phyloP scores from a whole-genome alignment of 2,113 vertebrate species.

The Solea solea region DNA sequence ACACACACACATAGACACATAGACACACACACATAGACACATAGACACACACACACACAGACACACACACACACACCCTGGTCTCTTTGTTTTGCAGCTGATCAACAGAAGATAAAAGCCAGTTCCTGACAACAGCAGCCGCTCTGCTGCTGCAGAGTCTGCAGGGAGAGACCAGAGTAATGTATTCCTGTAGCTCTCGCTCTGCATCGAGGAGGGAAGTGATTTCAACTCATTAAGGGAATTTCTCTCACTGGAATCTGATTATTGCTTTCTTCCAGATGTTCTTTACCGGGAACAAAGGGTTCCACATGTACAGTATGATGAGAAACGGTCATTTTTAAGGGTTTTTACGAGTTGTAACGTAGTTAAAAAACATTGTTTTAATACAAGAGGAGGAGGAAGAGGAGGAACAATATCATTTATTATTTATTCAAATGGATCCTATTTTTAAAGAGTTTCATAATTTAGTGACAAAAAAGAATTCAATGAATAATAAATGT shows the following conservation, averaged over 20 bases:
- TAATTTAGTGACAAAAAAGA: no score
- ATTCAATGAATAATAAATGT: no score
- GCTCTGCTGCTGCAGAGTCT: constrained; percentile 53
- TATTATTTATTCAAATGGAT: no score
- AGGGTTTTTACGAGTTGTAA: no score
- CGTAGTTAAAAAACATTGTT: no score
- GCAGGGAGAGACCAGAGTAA: constrained; percentile 49
- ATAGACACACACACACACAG: constrained; percentile 20
- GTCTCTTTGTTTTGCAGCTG: constrained; percentile 65
- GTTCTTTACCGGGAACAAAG: constrained; percentile 25
- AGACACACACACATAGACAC: constrained; percentile 10
- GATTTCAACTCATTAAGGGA: constrained; percentile 49
- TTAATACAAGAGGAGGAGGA: no score
- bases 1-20: constrained; percentile 27
- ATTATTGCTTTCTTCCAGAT: constrained; percentile 26
- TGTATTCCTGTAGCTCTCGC: constrained; percentile 65
- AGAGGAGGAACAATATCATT: no score
- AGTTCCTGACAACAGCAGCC: constrained; percentile 68
- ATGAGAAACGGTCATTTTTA: not conserved
- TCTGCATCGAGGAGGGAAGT: constrained; percentile 44
- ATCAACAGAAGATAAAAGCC: constrained; percentile 76
- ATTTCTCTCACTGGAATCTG: constrained; percentile 18
- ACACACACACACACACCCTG: constrained; percentile 35
- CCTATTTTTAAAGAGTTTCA: no score
- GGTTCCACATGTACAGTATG: not conserved